phyloP scores from a whole-genome alignment of 2,888 invertebrate species.

The Choreutis nemorana region DNA sequence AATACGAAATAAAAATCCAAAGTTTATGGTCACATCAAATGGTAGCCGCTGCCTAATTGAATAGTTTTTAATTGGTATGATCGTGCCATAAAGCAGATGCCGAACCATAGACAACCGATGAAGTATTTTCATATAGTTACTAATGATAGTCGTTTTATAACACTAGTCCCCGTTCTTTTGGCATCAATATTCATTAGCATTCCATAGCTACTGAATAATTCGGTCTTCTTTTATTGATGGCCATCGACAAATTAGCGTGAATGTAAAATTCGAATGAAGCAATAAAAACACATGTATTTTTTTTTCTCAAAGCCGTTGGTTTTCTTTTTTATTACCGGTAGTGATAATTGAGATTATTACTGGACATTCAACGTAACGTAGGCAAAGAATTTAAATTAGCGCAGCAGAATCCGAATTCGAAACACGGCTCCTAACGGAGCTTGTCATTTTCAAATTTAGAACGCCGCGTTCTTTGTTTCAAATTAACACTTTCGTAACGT shows the following conservation, averaged over 20 bases:
- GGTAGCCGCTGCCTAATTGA: conserved; percentile 55
- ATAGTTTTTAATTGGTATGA: conserved; percentile 64
- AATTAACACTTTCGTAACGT: conserved; percentile 29
- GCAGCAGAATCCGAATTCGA: conserved; percentile 4
- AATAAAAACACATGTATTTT: conserved; percentile 54
- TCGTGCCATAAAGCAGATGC: conserved; percentile 53
- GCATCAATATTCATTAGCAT: conserved; percentile 59
- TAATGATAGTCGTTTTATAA: conserved; percentile 42
- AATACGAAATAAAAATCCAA: conserved; percentile 28
- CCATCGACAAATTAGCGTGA: conserved; percentile 62
- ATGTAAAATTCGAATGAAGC: conserved; percentile 59
- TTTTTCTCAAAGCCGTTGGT: conserved; percentile 26
- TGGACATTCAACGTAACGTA: conserved; percentile 27
- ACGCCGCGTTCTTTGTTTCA: conserved; percentile 7
- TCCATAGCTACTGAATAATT: conserved; percentile 60
- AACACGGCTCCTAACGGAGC: neutral
- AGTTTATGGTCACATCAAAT: conserved; percentile 45
- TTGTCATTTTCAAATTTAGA: conserved; percentile 13
- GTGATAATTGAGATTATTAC: conserved; percentile 65
- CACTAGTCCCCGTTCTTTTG: conserved; percentile 32
- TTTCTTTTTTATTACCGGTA: conserved; percentile 49
- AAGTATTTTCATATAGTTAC: conserved; percentile 49
- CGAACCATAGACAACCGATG: conserved; percentile 40
- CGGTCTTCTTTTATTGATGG: conserved; percentile 53
- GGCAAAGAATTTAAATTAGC: conserved; percentile 48